Conservation (phyloP, 1,140 invertebrate genomes). For the Mycetomoellerius zeteki region DNA sequence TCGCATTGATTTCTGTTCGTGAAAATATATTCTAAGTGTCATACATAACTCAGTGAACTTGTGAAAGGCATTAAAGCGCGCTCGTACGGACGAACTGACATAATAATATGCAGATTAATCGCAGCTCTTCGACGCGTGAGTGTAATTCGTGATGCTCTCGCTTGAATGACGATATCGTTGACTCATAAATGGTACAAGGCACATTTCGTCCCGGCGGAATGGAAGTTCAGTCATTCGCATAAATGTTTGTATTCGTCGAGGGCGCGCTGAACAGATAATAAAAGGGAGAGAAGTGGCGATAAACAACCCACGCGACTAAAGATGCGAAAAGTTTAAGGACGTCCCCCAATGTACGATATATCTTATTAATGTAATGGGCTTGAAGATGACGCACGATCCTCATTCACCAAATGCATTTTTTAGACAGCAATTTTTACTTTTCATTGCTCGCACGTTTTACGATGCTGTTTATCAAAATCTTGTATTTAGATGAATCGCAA, state of each 20-base stretch:
- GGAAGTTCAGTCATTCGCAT: conserved; percentile 34
- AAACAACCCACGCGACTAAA: conserved; percentile 17
- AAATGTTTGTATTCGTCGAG: conserved; percentile 38
- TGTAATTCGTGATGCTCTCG: conserved; percentile 47
- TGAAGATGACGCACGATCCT: conserved; percentile 6
- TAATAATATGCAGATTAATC: conserved; percentile 66
- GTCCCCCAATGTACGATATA: conserved; percentile 29
- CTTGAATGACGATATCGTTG: conserved; percentile 54
- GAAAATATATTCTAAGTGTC: conserved; percentile 31
- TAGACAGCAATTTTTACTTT: neutral
- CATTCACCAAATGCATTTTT: neutral
- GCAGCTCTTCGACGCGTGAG: conserved; percentile 40
- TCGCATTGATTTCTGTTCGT: neutral
- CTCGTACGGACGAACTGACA: conserved; percentile 40
- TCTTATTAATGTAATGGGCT: conserved; percentile 49
- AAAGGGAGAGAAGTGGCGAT: conserved; percentile 43
- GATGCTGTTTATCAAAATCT: too few species aligned
- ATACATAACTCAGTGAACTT: neutral
- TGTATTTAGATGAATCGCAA: too few species aligned
- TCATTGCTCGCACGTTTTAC: neutral
- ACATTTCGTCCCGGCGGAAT: conserved; percentile 11
- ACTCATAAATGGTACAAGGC: conserved; percentile 32
- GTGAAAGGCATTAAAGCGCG: conserved; percentile 50
- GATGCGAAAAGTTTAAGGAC: conserved; percentile 15
- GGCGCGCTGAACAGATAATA: conserved; percentile 31